Conservation (phyloP, 2,797 vertebrate species). For the Ambastaia sidthimunki region DNA sequence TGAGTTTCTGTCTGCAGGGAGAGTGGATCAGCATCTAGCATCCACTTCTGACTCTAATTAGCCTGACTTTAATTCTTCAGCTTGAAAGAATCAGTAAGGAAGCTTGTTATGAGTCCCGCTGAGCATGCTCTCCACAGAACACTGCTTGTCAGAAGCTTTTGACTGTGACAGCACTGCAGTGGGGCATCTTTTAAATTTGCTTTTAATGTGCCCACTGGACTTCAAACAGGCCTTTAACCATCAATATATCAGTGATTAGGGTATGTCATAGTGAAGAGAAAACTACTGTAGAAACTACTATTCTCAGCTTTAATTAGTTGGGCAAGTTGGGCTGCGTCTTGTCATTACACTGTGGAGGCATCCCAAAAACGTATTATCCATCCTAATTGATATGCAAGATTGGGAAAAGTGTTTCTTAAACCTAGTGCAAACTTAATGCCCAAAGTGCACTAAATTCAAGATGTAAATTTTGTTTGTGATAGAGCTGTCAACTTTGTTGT, state of each 20-base stretch:
- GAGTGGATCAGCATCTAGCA: conserved; percentile 17
- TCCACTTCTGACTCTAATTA: conserved; percentile 44
- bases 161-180: conserved; percentile 24
- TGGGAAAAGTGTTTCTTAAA: too few species aligned
- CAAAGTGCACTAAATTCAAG: too few species aligned
- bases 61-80: conserved; percentile 31
- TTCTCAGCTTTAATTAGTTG: not conserved
- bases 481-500: too few species aligned
- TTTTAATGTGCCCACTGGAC: not conserved
- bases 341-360: too few species aligned
- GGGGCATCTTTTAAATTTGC: conserved; percentile 6
- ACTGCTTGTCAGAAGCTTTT: conserved; percentile 22
- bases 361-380: too few species aligned
- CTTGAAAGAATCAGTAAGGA: conserved; percentile 31
- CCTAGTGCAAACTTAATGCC: too few species aligned
- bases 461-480: too few species aligned
- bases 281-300: not conserved
- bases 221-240: conserved; percentile 2
- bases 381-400: too few species aligned
- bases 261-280: not conserved
- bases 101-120: conserved; percentile 31
- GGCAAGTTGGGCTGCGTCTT: not conserved
- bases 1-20: conserved; percentile 44
- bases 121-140: conserved; percentile 24
- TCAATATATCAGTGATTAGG: not conserved